A percentile compares a stretch with the other conserved stretches of the same genome.
Conservation (phyloP, 2,113 vertebrate species). For the Chrysemys picta region DNA sequence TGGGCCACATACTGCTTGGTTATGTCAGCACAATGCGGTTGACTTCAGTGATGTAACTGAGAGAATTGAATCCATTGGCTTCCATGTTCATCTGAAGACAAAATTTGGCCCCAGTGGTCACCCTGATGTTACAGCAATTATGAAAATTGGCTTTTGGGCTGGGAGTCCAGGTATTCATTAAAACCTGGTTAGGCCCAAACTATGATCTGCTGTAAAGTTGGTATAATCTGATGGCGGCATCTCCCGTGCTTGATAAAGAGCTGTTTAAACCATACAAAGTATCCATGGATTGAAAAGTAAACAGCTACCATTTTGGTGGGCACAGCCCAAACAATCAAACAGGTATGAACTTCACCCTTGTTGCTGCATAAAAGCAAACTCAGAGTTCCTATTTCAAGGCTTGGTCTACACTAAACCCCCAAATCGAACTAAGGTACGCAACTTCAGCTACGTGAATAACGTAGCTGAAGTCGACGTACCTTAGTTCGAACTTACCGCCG, state of each 20-base stretch:
- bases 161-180: background rate
- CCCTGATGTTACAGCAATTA: too few species aligned
- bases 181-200: conserved; percentile 21
- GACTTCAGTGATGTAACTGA: background rate
- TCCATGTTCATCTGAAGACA: background rate
- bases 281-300: background rate
- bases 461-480: too few species aligned
- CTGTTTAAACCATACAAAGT: background rate
- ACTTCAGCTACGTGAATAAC: too few species aligned
- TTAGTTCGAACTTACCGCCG: too few species aligned
- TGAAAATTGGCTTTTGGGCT: background rate
- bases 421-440: too few species aligned
- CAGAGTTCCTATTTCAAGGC: background rate
- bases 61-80: background rate
- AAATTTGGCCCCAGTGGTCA: background rate
- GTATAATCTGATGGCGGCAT: background rate
- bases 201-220: background rate
- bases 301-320: background rate
- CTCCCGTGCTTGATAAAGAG: too few species aligned
- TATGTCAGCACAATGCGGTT: background rate
- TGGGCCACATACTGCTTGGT: background rate
- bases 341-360: background rate
- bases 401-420: too few species aligned
- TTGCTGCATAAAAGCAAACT: conserved; percentile 24
- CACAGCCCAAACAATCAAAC: background rate